Conservation (phyloP, 2,888 invertebrate genomes). For the Anticlea derivata region DNA sequence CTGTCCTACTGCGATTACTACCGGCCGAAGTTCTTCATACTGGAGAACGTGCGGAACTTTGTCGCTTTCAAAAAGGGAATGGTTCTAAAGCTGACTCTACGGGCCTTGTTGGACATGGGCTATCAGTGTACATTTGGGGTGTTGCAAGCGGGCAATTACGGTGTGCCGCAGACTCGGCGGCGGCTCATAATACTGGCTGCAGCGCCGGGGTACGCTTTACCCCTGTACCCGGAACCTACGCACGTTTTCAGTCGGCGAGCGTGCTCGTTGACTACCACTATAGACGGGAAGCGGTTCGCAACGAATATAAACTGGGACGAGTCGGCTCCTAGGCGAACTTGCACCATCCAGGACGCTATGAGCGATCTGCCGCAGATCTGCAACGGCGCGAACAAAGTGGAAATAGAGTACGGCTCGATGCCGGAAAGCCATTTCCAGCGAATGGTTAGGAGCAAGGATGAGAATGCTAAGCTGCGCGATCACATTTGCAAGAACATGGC, state of each 20-base stretch:
- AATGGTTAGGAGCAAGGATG: conserved; percentile 85
- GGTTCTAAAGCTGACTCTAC: conserved; percentile 90
- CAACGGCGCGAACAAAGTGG: conserved; percentile 87
- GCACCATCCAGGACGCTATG: conserved; percentile 92
- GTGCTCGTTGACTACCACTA: conserved; percentile 80
- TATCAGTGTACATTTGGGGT: conserved; percentile 94
- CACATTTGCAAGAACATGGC: conserved; percentile 95
- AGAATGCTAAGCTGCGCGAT: conserved; percentile 85
- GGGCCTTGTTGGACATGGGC: conserved; percentile 91
- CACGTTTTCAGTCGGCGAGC: conserved; percentile 90
- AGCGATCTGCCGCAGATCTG: conserved; percentile 90
- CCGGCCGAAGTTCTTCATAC: conserved; percentile 91
- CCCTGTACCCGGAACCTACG: conserved; percentile 90
- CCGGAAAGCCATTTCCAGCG: conserved; percentile 90
- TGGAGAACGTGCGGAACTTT: conserved; percentile 95
- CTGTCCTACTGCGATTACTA: conserved; percentile 94
- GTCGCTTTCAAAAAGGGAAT: conserved; percentile 91
- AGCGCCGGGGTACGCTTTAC: conserved; percentile 90
- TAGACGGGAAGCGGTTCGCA: conserved; percentile 75
- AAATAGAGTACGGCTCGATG: conserved; percentile 88
- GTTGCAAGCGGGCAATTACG: conserved; percentile 94
- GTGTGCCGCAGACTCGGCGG: conserved; percentile 91
- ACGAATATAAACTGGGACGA: conserved; percentile 85
- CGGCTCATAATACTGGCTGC: conserved; percentile 92
- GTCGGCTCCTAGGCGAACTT: conserved; percentile 90